These are phyloP conservation scores for Drosophila koepferae DNA, from an alignment of 2,888 invertebrate species.

Conservation along the genomic window DNA sequence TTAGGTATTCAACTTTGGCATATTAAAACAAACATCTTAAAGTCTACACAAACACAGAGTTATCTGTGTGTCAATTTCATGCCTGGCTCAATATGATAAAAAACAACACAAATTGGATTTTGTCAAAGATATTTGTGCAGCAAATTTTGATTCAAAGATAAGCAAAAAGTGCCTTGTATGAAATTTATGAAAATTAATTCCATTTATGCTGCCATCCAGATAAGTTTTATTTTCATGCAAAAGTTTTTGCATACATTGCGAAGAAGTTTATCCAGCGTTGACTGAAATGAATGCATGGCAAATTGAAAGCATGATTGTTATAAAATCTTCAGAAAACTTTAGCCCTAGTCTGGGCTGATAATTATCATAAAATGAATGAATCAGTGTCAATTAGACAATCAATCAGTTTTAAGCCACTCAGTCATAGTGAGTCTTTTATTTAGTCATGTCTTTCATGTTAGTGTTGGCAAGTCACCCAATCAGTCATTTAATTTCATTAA, in stretches of 20 bases:
- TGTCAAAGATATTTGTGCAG: conserved; percentile 2
- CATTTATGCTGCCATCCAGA: conserved; percentile 7
- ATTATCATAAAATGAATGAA: background rate
- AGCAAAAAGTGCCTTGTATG: background rate
- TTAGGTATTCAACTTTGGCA: conserved; percentile 43
- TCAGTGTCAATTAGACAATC: background rate
- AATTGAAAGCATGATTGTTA: background rate
- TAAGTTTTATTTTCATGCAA: conserved; percentile 1
- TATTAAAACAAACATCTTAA: conserved; percentile 33
- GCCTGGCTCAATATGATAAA: conserved; percentile 12
- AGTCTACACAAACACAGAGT: conserved; percentile 3
- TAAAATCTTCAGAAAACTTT: background rate
- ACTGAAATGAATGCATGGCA: background rate
- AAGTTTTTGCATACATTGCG: conserved; percentile 10
- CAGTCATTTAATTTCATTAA: background rate
- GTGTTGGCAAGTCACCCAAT: background rate
- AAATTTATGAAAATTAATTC: conserved; percentile 8
- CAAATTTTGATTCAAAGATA: conserved; percentile 17
- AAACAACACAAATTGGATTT: conserved; percentile 11
- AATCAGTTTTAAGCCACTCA: no score
- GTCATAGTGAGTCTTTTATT: background rate
- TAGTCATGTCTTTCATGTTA: background rate
- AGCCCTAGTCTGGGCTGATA: background rate
- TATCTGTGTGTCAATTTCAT: conserved; percentile 21
- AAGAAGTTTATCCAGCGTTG: background rate